Conservation (phyloP, 1,140 invertebrate species). For the Tetraneura akinire region DNA sequence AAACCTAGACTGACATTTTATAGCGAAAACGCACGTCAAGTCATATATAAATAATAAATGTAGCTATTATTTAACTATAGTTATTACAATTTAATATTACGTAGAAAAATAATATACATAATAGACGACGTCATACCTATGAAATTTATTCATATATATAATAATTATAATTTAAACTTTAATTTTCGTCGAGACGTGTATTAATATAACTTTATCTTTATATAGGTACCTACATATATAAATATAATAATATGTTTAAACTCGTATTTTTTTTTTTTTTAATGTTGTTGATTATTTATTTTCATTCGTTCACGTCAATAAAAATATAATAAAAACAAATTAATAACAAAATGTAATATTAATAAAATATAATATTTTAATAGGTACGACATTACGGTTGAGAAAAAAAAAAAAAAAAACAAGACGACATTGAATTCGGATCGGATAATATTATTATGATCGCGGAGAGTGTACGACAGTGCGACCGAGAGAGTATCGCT, state of each 20-base stretch:
- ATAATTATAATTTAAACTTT: too few species aligned
- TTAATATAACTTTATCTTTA: constrained; percentile 2
- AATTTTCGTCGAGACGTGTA: too few species aligned
- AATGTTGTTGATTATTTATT: constrained; percentile 6
- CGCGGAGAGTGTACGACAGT: not conserved
- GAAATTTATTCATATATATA: too few species aligned
- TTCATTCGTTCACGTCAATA: not conserved
- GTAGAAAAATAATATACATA: too few species aligned
- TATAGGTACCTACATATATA: not conserved
- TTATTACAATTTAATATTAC: too few species aligned
- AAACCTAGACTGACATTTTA: too few species aligned
- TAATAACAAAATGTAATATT: not conserved
- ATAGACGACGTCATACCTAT: too few species aligned
- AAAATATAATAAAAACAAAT: constrained; percentile 17
- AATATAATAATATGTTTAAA: too few species aligned
- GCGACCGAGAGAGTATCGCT: constrained; percentile 5
- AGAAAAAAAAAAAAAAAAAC: constrained; percentile 17
- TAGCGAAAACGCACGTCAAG: too few species aligned
- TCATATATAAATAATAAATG: too few species aligned
- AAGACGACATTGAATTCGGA: constrained; percentile 29
- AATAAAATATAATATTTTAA: too few species aligned
- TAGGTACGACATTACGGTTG: not conserved
- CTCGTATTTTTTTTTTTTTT: not conserved
- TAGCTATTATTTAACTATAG: too few species aligned
- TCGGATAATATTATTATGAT: constrained; percentile 26